These are phyloP conservation scores for Gouania willdenowi DNA, from an alignment of 2,797 vertebrate genomes.

Conservation along the genomic window DNA sequence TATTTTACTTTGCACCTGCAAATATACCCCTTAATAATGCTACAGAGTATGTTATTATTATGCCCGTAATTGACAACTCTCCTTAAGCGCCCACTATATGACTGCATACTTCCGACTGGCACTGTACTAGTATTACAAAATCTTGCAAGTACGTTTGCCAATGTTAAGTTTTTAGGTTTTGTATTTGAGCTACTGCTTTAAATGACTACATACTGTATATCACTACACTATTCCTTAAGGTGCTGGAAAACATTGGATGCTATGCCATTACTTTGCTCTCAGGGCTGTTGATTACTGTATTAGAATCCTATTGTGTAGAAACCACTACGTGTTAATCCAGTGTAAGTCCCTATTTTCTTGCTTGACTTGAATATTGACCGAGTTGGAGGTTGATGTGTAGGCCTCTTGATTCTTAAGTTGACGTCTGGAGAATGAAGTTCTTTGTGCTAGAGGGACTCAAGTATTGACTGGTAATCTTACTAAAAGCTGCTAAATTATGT, in stretches of 20 bases:
- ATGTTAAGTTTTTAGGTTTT: slow-evolving; percentile 41
- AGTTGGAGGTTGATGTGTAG: slow-evolving; percentile 38
- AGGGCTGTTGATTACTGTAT: slow-evolving; percentile 46
- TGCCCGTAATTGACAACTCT: too few species aligned
- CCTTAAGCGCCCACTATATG: too few species aligned
- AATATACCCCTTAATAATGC: too few species aligned
- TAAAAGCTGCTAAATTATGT: slow-evolving; percentile 42
- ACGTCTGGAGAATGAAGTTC: slow-evolving; percentile 41
- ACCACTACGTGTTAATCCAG: slow-evolving; percentile 51
- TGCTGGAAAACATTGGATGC: slow-evolving; percentile 28
- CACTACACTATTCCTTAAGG: slow-evolving; percentile 49
- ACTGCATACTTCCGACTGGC: slow-evolving; percentile 12
- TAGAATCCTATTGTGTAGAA: slow-evolving; percentile 50
- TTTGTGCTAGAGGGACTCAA: slow-evolving; percentile 39
- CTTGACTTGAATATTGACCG: slow-evolving; percentile 43
- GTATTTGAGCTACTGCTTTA: slow-evolving; percentile 33
- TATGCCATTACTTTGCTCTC: slow-evolving; percentile 39
- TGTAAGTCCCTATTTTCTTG: slow-evolving; percentile 17
- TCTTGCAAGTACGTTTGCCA: slow-evolving; percentile 37
- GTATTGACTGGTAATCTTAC: slow-evolving; percentile 51
- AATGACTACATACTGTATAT: slow-evolving; percentile 50
- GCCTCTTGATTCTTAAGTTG: slow-evolving; percentile 50
- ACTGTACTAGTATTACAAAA: slow-evolving; percentile 25
- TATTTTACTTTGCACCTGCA: too few species aligned
- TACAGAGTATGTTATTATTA: too few species aligned